These are phyloP conservation scores for Eciton burchellii DNA, from an alignment of 1,140 invertebrate genomes.

Conservation along the genomic window DNA sequence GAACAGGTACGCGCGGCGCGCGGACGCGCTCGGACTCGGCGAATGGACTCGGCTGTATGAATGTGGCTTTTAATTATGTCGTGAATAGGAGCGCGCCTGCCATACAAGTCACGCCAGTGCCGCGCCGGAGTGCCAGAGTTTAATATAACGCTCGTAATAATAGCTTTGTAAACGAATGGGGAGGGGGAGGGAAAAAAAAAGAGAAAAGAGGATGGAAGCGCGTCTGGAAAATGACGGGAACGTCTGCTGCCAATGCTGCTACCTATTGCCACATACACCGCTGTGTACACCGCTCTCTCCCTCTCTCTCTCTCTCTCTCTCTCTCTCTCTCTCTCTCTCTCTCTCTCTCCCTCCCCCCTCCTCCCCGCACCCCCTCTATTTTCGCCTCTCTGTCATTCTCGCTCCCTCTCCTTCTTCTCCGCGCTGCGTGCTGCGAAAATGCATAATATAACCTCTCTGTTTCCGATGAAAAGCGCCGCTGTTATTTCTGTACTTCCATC, in stretches of 20 bases:
- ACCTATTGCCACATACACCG: slow-evolving; percentile 4
- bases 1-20: slow-evolving; percentile 62
- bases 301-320: background rate
- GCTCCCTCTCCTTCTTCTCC: background rate
- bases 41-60: slow-evolving; percentile 62
- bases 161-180: slow-evolving; percentile 54
- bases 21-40: slow-evolving; percentile 30
- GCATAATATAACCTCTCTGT: slow-evolving; percentile 58
- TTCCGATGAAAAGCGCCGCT: slow-evolving; percentile 57
- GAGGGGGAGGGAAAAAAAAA: too few relatives aligned
- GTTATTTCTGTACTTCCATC: slow-evolving; percentile 61
- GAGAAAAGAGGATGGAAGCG: slow-evolving; percentile 61
- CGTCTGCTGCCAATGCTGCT: slow-evolving; percentile 49
- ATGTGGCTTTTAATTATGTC: slow-evolving; percentile 74
- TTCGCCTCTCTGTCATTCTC: slow-evolving; percentile 8
- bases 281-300: background rate
- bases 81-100: slow-evolving; percentile 67
- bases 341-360: background rate
- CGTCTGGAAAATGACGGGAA: slow-evolving; percentile 56
- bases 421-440: slow-evolving; percentile 34
- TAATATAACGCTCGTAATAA: slow-evolving; percentile 67
- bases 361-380: background rate
- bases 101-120: slow-evolving; percentile 65
- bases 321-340: slow-evolving; percentile 7
- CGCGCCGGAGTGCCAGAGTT: slow-evolving; percentile 58